These are phyloP conservation scores for Eupeodes latifasciatus DNA, from an alignment of 2,888 invertebrate genomes.

Conservation along the genomic window DNA sequence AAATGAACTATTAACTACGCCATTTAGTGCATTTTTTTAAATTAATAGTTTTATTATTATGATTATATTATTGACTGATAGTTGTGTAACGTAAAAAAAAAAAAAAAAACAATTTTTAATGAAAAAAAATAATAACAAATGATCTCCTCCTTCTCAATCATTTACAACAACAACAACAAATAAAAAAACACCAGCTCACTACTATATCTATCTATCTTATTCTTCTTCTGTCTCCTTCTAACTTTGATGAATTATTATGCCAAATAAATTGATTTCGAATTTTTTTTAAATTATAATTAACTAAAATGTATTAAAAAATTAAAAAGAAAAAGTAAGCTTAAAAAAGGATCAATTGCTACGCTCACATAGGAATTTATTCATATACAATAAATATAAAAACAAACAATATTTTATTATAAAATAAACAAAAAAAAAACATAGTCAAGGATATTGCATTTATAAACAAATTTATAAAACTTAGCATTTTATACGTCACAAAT, in stretches of 20 bases:
- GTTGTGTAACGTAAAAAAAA: constrained; percentile 65
- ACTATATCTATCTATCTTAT: constrained; percentile 20
- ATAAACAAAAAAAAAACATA: constrained; percentile 48
- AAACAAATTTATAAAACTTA: constrained; percentile 72
- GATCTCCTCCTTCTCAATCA: constrained; percentile 69
- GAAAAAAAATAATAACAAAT: constrained; percentile 48
- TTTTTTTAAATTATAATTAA: constrained; percentile 56
- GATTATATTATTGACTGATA: constrained; percentile 65
- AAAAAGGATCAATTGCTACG: constrained; percentile 76
- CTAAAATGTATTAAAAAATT: not conserved
- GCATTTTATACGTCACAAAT: constrained; percentile 73
- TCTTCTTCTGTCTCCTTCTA: constrained; percentile 16
- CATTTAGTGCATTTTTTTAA: constrained; percentile 66
- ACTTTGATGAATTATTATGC: constrained; percentile 59
- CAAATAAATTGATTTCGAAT: constrained; percentile 64
- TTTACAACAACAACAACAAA: constrained; percentile 33
- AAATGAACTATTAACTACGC: constrained; percentile 15
- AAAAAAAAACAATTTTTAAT: constrained; percentile 30
- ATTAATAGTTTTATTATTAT: not conserved
- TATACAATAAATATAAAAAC: constrained; percentile 57
- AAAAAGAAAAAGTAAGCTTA: constrained; percentile 10
- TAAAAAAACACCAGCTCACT: not conserved
- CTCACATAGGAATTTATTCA: constrained; percentile 72
- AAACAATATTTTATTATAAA: constrained; percentile 53
- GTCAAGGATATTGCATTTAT: constrained; percentile 77